Base-by-base conservation (phyloP, 2,888 invertebrate species). In the Watsonalla cultraria region DNA sequence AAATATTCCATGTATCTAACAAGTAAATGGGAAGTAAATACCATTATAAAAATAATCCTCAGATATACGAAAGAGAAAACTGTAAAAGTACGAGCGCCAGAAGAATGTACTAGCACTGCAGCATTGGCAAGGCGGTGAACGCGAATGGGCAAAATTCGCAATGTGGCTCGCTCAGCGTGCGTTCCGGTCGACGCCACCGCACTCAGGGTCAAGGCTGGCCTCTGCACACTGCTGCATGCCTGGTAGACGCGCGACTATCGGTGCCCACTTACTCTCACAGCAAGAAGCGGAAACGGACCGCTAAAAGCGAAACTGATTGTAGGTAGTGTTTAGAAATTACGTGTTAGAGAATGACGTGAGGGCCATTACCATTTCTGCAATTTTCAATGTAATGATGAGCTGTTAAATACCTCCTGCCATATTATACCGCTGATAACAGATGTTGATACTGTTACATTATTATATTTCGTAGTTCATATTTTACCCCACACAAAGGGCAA, bases 121-220 rank as follows among this genome's bases (percentile, higher is more conserved):
- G 78, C 76, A 80, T 65, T 65, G 78, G 71, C 79, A 78, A 80
- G 78, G 80, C 73, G 69, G 69, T 76, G 75, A 76, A 76, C 74
- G 79, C 80, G 82, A 82, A 84, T 83, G 81, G 79, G 75, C 82
- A 77, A 84, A 82, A 86, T 83, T 85, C 79, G 84, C 86, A 79
- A 78, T 82, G 84, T 79, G 73, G 80, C 80, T 80, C 80, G 80
- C 80, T 80, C 81, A 80, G 82, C 80, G 84, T 80, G 82, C 90
- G 89, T 89, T 88, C 86, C 89, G 90, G 90, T 90, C 90, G 90
- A 81, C 90, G 90, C 89, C 90, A 88, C 86, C 87, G 82, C 81
- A 80, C 76, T 86, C 89, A 90, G 90, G 90, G 89, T 90, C 90
- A 90, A 90, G 90, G 90, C 84, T 88, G 74, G 72, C 80, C 85